Evolutionary conservation across 2,888 invertebrate genomes (phyloP).

Genomic region (Epinotia nisella): DNA sequence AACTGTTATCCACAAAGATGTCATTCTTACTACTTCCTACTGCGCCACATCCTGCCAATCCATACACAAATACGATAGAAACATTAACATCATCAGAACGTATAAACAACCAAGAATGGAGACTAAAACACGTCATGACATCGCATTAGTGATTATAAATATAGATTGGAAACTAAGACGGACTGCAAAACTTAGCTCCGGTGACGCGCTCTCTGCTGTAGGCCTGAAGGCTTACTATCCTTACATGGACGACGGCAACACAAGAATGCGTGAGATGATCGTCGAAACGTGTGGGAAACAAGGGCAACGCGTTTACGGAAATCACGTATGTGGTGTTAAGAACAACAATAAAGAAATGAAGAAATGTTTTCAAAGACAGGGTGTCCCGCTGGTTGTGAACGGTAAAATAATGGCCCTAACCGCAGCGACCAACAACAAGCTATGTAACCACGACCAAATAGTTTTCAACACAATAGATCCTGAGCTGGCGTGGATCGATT

Average conservation of each 20-base stretch:
- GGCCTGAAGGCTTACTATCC: constrained; percentile 34
- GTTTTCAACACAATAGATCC: constrained; percentile 15
- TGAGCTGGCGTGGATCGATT: constrained; percentile 23
- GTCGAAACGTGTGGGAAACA: constrained; percentile 20
- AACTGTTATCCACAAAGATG: constrained; percentile 34
- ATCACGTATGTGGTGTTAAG: constrained; percentile 22
- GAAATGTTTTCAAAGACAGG: constrained; percentile 34
- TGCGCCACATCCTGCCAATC: constrained; percentile 32
- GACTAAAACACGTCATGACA: constrained; percentile 14
- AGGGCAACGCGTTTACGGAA: constrained; percentile 1
- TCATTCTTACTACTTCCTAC: constrained; percentile 30
- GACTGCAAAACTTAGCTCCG: constrained; percentile 23
- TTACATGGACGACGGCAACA: constrained; percentile 6
- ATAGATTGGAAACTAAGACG: constrained; percentile 15
- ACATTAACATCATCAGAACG: constrained; percentile 23
- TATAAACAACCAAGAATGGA: constrained; percentile 26
- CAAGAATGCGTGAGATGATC: constrained; percentile 26
- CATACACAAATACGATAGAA: constrained; percentile 20
- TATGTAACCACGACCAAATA: constrained; percentile 29
- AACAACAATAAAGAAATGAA: background rate
- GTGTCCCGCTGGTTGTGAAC: constrained; percentile 29
- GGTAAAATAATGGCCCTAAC: constrained; percentile 30
- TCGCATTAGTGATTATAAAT: constrained; percentile 32
- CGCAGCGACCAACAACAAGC: constrained; percentile 14
- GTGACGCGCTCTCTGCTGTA: constrained; percentile 6